phyloP scores from a whole-genome alignment of 2,888 invertebrate genomes.

The Coleophora deauratella region DNA sequence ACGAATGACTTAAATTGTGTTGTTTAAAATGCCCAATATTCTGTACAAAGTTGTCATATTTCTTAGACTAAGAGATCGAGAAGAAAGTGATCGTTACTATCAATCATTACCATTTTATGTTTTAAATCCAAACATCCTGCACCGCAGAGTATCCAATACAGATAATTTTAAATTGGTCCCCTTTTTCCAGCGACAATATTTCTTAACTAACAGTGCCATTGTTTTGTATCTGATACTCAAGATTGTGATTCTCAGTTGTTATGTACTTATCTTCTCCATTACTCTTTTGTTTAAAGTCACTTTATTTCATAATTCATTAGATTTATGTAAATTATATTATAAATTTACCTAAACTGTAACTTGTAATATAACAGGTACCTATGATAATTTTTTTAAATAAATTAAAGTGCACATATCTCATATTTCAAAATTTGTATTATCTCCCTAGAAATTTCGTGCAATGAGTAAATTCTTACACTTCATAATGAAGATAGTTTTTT shows the following conservation, averaged over 20 bases:
- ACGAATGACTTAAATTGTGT: no score
- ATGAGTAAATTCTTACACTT: no score
- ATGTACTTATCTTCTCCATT: constrained; percentile 8
- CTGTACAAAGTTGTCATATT: no score
- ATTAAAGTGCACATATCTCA: constrained; percentile 57
- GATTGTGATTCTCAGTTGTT: constrained; percentile 7
- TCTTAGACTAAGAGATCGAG: no score
- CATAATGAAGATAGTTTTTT: no score
- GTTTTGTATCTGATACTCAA: constrained; percentile 9
- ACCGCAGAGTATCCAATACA: no score
- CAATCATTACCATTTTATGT: no score
- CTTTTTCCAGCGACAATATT: no score
- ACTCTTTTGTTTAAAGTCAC: neutral
- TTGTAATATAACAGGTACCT: constrained; percentile 37
- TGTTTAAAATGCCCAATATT: no score
- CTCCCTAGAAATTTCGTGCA: neutral
- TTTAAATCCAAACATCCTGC: no score
- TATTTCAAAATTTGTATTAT: constrained; percentile 12
- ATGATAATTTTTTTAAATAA: constrained; percentile 36
- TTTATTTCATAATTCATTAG: constrained; percentile 3
- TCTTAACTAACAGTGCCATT: constrained; percentile 6
- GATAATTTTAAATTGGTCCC: no score
- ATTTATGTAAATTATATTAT: constrained; percentile 8
- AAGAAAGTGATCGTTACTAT: no score
- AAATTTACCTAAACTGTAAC: constrained; percentile 25